Evolutionary conservation across 2,113 vertebrate genomes (phyloP), one percentile per base, ranked within the genome.

Genomic region (Suricata suricatta): DNA sequence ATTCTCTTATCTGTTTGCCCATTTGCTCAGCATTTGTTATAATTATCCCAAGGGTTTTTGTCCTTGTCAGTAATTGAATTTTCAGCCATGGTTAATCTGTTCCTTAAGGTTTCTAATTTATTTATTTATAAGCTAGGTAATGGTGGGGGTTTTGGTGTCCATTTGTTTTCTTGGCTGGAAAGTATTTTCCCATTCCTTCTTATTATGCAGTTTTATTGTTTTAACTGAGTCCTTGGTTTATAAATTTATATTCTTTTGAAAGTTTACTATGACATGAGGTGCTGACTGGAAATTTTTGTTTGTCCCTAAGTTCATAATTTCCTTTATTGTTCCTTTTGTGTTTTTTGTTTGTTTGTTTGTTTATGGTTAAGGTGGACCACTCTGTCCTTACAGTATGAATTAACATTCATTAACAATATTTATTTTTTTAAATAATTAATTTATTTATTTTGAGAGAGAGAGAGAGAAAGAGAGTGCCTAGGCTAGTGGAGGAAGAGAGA

Each of bases 1-100:
- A 77, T 71, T 90, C 29, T 31, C 35, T 87, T 90, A 71, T 83
- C 72, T 96, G 14, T 69, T 90, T 33, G 64, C 66, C 52, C n/a
- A 60, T 82, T 97, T 87, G 76, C 88, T 96, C n/a, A 60, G 21
- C 27, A 60, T 86, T 81, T 52, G 54, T 91, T 88, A 84, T 33
- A 21, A 77, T 82, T 68, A 41, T 63, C 31, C 57, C 38, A 79
- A n/a, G 88, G 31, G 1, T 38, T 84, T 94, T 96, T 38, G 68
- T 88, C 63, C 29, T 88, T 44, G 15, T 44, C 68, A 91, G 29
- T 80, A 92, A 94, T 85, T 94, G 88, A 77, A 88, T 96, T 94
- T 91, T 94, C 31, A 84, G 16, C 80, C 16, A 68, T 44, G 16
- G 14, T 76, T 41, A 85, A 80, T 84, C 31, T 90, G 64, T 66